A percentile compares a stretch with the other conserved stretches of the same genome.
These are phyloP conservation scores for Pseudomyrmex flavicornis DNA, from an alignment of 1,140 invertebrate species.

Conservation along the genomic window DNA sequence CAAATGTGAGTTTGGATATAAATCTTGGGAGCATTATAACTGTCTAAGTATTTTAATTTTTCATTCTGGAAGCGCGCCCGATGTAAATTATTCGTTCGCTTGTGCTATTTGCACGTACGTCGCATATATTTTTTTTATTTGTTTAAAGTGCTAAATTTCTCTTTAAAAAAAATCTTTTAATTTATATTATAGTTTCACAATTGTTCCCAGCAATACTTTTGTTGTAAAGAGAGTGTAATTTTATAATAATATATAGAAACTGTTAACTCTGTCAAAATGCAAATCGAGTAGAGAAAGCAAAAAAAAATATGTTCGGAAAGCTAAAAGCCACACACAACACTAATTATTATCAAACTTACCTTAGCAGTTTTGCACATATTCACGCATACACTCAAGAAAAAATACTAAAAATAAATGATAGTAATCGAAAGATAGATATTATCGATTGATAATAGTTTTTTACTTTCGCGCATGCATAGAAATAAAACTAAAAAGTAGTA, in stretches of 20 bases:
- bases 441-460: constrained; percentile 14
- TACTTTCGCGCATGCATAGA: constrained; percentile 50
- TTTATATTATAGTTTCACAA: not conserved
- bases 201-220: not conserved
- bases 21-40: constrained; percentile 50
- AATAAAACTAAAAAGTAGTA: not conserved
- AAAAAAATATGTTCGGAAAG: constrained; percentile 39
- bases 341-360: constrained; percentile 57
- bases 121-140: constrained; percentile 26
- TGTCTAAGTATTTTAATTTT: constrained; percentile 57
- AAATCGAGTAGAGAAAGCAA: constrained; percentile 37
- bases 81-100: constrained; percentile 42
- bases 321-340: constrained; percentile 52
- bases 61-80: constrained; percentile 42
- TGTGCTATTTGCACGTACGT: constrained; percentile 27
- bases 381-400: not conserved
- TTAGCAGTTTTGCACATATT: constrained; percentile 23
- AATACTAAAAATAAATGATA: constrained; percentile 43
- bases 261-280: constrained; percentile 7
- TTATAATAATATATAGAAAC: not conserved
- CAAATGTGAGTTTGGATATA: constrained; percentile 53
- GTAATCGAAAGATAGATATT: constrained; percentile 29
- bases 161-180: not conserved
- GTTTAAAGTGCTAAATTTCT: constrained; percentile 1
- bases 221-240: not conserved